Evolutionary conservation across 2,888 invertebrate species (phyloP), one percentile per base, ranked within the genome.

Genomic region (Andricus quercusramuli): DNA sequence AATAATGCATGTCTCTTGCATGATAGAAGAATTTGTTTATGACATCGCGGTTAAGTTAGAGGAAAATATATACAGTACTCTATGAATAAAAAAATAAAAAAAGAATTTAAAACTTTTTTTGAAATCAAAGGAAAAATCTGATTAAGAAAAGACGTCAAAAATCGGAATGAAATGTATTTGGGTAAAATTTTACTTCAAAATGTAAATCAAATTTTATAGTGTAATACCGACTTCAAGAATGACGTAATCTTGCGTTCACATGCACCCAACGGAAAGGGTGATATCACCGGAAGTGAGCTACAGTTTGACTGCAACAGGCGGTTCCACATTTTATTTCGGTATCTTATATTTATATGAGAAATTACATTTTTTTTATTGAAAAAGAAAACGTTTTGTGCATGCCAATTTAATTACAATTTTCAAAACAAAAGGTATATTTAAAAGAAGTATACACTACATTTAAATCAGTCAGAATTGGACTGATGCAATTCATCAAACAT

Each of bases 251-350:
- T 74, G 32, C 20, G 70, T 56, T 47, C 20, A 25, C 2, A 64
- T 65, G 44, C 59, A 47, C 25, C 44, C 41, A 77, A 44, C 44
- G 64, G 77, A 77, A 77, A 77, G 77, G 37, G 41, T 65, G 25
- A 59, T 77, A 77, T 77, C 77, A 77, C 62, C 77, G 77, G 77
- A 77, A 77, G 47, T 44, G 64, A 47, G 64, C 29, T 77, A 64
- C 62, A 77, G 62, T 37, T 44, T 64, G 29, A 77, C 64, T 77
- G 44, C 8, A 74, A 56, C 56, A 56, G 56, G 5, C n/a, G 17
- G 32, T 74, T 74, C 11, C 37, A 74, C n/a, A 56, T 56, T 56
- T 32, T n/a, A 62, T 62, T 62, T 62, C 25, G 13, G 15, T 62
- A 5, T 62, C 22, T 62, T 25, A 15, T 5, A 37, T 8, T 1